phyloP scores from a whole-genome alignment of 2,797 vertebrate genomes.

The Crotalus adamanteus region DNA sequence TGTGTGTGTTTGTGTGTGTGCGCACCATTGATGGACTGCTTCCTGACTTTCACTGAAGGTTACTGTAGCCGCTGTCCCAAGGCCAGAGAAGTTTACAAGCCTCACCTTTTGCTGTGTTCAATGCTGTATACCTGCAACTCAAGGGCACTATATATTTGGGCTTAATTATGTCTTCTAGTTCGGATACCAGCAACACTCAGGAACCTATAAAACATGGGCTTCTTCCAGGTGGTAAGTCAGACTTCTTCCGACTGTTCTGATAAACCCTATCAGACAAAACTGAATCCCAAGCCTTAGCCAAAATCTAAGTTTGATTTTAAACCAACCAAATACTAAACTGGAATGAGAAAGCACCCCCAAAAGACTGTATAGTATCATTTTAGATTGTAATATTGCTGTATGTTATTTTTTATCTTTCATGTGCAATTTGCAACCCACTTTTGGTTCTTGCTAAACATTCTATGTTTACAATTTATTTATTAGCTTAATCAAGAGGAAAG shows the following conservation, averaged over 20 bases:
- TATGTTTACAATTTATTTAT: neutral
- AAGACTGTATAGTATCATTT: neutral
- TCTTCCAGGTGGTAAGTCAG: slow-evolving; percentile 71
- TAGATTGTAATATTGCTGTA: neutral
- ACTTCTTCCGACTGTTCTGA: slow-evolving; percentile 55
- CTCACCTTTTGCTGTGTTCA: slow-evolving; percentile 63
- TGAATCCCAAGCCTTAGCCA: slow-evolving; percentile 6
- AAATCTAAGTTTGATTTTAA: neutral
- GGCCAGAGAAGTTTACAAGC: slow-evolving; percentile 69
- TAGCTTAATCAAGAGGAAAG: neutral
- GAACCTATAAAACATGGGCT: slow-evolving; percentile 71
- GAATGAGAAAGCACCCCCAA: neutral
- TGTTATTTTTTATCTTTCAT: neutral
- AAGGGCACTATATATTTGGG: slow-evolving; percentile 57
- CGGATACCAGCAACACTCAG: slow-evolving; percentile 65
- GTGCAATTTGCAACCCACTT: neutral
- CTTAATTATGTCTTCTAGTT: slow-evolving; percentile 73
- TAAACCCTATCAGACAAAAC: neutral
- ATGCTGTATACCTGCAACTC: slow-evolving; percentile 68
- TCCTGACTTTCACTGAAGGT: slow-evolving; percentile 73
- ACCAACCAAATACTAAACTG: neutral
- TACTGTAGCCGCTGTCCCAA: slow-evolving; percentile 62
- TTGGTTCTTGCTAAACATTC: neutral
- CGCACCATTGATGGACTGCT: slow-evolving; percentile 59
- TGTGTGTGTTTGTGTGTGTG: slow-evolving; percentile 34